Base-by-base conservation (phyloP, 1,140 invertebrate genomes). In the Battus philenor region DNA sequence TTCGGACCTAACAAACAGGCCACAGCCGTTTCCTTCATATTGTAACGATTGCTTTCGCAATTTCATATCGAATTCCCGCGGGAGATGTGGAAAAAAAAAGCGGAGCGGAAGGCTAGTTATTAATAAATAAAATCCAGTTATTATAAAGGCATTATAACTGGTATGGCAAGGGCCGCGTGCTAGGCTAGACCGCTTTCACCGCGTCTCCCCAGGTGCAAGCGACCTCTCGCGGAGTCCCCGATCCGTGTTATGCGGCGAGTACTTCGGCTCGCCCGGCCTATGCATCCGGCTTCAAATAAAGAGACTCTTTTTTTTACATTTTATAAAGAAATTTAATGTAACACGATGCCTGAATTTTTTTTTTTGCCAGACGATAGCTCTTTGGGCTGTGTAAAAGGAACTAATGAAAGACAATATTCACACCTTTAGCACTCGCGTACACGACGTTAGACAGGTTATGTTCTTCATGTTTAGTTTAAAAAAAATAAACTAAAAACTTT, bases 141-240 rank as follows among this genome's bases (percentile, higher is more conserved):
- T 51, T 56, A 51, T 51, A 56, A 47, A 56, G 29, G 54, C 45
- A 47, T 47, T 52, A 46, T 46, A 45, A 48, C 54, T 51, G 39
- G 47, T 50, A 55, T 16, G 17, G 18, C 47, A 55, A 55, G 53
- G 53, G 53, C 53, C 53, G 44, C 49, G 47, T 46, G 55, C 55
- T 58, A 58, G 55, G 46, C 55, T 58, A 58, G 55, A 58, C 55
- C 43, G 55, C 55, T 58, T 58, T 58, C 54, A 58, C 54, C 41
- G 48, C 22, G 44, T 32, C 29, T 50, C 48, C 38, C 22, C 54
- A 57, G 54, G 50, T 53, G 54, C 43, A 32, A 29, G 26, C 26
- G 38, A 41, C 38, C 24, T 26, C 20, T 17, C 24, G 29, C 29
- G 9, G 29, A 30, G 29, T 30, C 29, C 12, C 9, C 29, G 10